phyloP scores from a whole-genome alignment of 1,140 invertebrate genomes.

The Chrysoperla carnea region DNA sequence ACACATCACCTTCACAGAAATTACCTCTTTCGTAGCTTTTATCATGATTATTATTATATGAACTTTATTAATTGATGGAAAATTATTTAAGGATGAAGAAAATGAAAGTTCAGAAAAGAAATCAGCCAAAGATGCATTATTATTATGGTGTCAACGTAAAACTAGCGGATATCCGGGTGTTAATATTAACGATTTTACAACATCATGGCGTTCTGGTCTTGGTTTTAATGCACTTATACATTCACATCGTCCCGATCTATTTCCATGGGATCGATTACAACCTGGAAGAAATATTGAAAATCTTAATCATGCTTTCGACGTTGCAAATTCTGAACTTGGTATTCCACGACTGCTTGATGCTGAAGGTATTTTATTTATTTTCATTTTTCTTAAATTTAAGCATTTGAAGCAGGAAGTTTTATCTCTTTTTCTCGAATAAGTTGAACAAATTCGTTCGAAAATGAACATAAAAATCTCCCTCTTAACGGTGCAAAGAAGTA shows the following conservation, averaged over 20 bases:
- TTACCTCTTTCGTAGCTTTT: no score
- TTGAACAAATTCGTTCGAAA: no score
- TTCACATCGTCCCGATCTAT: slow-evolving; percentile 82
- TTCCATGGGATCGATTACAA: slow-evolving; percentile 47
- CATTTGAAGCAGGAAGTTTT: neutral
- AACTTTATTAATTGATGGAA: no score
- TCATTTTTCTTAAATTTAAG: neutral
- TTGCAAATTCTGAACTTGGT: slow-evolving; percentile 79
- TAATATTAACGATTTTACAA: slow-evolving; percentile 65
- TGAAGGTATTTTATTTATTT: slow-evolving; percentile 39
- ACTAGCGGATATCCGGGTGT: slow-evolving; percentile 84
- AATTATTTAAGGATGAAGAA: slow-evolving; percentile 66
- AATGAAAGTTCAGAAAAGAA: slow-evolving; percentile 96
- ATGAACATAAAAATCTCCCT: no score
- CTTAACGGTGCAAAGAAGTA: no score
- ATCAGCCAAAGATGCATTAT: slow-evolving; percentile 94
- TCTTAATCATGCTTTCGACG: slow-evolving; percentile 88
- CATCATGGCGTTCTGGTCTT: slow-evolving; percentile 87
- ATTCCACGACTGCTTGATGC: slow-evolving; percentile 67
- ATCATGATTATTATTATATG: no score
- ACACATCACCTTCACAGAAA: no score
- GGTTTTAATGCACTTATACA: slow-evolving; percentile 97
- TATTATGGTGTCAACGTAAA: slow-evolving; percentile 97
- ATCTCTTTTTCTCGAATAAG: no score
- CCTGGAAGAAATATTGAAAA: slow-evolving; percentile 73